Evolutionary conservation across 2,888 invertebrate species (phyloP), one percentile per base, ranked within the genome.

Genomic region (Sepiola atlantica): DNA sequence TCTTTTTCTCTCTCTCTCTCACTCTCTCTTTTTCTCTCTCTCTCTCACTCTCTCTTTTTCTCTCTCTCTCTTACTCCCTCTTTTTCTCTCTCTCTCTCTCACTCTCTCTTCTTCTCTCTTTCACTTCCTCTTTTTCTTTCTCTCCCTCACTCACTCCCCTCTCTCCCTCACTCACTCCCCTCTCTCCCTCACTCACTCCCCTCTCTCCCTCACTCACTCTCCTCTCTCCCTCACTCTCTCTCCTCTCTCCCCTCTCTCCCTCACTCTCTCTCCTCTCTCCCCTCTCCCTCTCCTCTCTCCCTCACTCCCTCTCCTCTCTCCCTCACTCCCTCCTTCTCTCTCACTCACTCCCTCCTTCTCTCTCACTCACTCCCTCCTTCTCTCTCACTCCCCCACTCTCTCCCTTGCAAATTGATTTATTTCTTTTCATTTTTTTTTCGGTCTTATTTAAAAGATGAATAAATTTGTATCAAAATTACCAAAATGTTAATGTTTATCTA

Each of bases 131-230:
- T 91, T 12, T 35, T 20, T 91, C 21, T 91, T 20, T 91, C 28
- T 91, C 24, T 20, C 0, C 3, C 6, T 91, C n/a, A 1, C 24
- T 91, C 21, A n/a, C 21, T 91, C 1, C n/a, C n/a, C n/a, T 4
- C n/a, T 6, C n/a, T 12, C 24, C 6, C 3, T 4, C 3, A 12
- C 3, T 20, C n/a, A 6, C n/a, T 20, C n/a, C 12, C n/a, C 21
- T 91, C 0, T 91, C n/a, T 35, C 4, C 35, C 24, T 91, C 18
- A 16, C 2, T 35, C 91, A 32, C 35, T 91, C 8, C 28, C 16
- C 35, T 8, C 35, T 24, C 35, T 6, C 35, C 35, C 28, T 24
- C 21, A 10, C 28, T 35, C 16, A 6, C 35, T 0, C 18, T 24
- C 35, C 0, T 35, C 8, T 8, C 14, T 35, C 18, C 18, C 3